Conservation (phyloP, 2,113 vertebrate genomes). For the Gallinago media region DNA sequence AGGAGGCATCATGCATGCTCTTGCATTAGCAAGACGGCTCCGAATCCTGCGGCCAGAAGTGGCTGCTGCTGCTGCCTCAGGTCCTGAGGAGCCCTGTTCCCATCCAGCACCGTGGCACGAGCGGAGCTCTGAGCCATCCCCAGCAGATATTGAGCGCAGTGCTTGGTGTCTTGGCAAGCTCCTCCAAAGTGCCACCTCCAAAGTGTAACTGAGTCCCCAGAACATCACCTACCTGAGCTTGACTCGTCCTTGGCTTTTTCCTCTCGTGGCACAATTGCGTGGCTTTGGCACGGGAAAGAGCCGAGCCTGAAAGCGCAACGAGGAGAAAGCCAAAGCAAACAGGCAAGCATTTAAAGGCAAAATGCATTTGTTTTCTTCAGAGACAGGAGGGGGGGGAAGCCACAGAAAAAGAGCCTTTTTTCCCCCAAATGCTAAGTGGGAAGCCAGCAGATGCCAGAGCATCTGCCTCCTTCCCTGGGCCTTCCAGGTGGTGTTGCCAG, state of each 20-base stretch:
- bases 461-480: not conserved
- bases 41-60: not conserved
- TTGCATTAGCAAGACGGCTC: rapidly evolving
- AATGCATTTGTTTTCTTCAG: not conserved
- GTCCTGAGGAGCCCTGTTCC: not conserved
- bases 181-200: not conserved
- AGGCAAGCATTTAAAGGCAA: not conserved
- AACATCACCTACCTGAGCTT: not conserved
- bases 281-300: not conserved
- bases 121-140: not conserved
- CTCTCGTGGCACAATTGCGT: not conserved
- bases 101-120: rapidly evolving
- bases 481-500: rapidly evolving
- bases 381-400: not conserved
- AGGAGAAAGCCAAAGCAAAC: not conserved
- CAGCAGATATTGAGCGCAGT: rapidly evolving
- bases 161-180: rapidly evolving
- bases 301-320: not conserved
- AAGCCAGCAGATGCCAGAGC: not conserved
- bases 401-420: not conserved
- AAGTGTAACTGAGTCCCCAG: not conserved
- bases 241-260: not conserved
- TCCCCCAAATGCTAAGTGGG: not conserved
- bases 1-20: rapidly evolving
- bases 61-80: not conserved